A percentile compares a stretch with the other conserved stretches of the same genome.
phyloP scores from a whole-genome alignment of 1,140 invertebrate genomes.

The Sinonovacula constricta region DNA sequence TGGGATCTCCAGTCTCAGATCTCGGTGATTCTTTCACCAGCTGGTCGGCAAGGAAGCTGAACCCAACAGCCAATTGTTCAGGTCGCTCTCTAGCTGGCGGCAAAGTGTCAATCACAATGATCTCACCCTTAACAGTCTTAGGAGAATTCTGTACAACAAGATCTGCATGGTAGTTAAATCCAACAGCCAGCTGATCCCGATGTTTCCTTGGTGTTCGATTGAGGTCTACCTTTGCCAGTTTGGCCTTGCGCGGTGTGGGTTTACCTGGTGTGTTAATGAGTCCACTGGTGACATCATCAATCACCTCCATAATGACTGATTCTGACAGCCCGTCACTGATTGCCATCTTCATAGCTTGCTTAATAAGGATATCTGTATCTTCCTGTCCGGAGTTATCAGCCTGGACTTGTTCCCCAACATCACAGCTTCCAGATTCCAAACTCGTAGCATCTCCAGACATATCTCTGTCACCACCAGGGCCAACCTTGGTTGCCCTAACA shows the following conservation, averaged over 20 bases:
- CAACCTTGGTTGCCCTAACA: not conserved
- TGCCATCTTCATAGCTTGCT: constrained; percentile 40
- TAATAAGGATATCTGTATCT: constrained; percentile 13
- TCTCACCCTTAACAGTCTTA: constrained; percentile 29
- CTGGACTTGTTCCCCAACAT: not conserved
- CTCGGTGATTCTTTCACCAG: constrained; percentile 29
- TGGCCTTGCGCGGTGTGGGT: not conserved
- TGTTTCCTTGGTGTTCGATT: constrained; percentile 15
- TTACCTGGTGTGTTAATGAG: not conserved
- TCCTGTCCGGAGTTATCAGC: not conserved
- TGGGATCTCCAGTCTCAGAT: not conserved
- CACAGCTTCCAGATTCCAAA: not conserved
- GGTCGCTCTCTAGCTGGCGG: not conserved
- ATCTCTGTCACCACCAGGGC: not conserved
- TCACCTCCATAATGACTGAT: constrained; percentile 36
- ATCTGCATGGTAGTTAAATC: constrained; percentile 43
- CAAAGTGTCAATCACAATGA: constrained; percentile 26
- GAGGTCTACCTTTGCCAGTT: constrained; percentile 19
- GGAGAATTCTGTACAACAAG: constrained; percentile 36
- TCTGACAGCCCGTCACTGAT: constrained; percentile 29
- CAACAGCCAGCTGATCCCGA: constrained; percentile 36
- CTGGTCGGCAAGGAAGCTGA: constrained; percentile 35
- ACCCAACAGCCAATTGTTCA: constrained; percentile 39
- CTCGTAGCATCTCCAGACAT: no score
- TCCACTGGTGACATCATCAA: constrained; percentile 30